Evolutionary conservation across 2,888 invertebrate species (phyloP).

Genomic region (Drosophila melanocephala): DNA sequence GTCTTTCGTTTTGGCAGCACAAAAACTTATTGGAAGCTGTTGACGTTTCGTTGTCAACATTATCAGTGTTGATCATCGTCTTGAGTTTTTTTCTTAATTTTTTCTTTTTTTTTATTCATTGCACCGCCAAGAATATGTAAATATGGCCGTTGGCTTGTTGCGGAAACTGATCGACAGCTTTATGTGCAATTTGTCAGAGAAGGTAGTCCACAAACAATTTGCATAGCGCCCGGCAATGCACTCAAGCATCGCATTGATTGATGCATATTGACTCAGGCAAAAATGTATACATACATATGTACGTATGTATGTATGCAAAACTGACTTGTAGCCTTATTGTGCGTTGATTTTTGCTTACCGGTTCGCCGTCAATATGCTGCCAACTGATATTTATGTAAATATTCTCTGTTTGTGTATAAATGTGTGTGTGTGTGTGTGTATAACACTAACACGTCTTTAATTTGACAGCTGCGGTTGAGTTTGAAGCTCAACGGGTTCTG

Average conservation of each 20-base stretch:
- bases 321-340: slow-evolving; percentile 20
- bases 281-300: slow-evolving; percentile 4
- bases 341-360: slow-evolving; percentile 60
- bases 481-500: slow-evolving; percentile 52
- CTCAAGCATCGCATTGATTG: slow-evolving; percentile 49
- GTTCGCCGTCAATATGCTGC: slow-evolving; percentile 53
- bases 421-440: slow-evolving; percentile 57
- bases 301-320: background rate
- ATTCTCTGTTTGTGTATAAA: slow-evolving; percentile 14
- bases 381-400: slow-evolving; percentile 58
- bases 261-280: slow-evolving; percentile 60
- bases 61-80: slow-evolving; percentile 37
- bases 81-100: background rate
- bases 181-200: slow-evolving; percentile 81
- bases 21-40: slow-evolving; percentile 65
- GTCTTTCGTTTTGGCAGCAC: slow-evolving; percentile 54
- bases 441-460: slow-evolving; percentile 63
- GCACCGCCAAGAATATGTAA: slow-evolving; percentile 50
- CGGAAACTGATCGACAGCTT: slow-evolving; percentile 80
- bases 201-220: slow-evolving; percentile 72
- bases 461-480: slow-evolving; percentile 73
- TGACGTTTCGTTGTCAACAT: slow-evolving; percentile 80
- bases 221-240: slow-evolving; percentile 66
- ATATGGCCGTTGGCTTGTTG: slow-evolving; percentile 48
- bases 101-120: slow-evolving; percentile 27